These are phyloP conservation scores for Vicugna pacos DNA, from an alignment of 2,113 vertebrate genomes.

Conservation along the genomic window DNA sequence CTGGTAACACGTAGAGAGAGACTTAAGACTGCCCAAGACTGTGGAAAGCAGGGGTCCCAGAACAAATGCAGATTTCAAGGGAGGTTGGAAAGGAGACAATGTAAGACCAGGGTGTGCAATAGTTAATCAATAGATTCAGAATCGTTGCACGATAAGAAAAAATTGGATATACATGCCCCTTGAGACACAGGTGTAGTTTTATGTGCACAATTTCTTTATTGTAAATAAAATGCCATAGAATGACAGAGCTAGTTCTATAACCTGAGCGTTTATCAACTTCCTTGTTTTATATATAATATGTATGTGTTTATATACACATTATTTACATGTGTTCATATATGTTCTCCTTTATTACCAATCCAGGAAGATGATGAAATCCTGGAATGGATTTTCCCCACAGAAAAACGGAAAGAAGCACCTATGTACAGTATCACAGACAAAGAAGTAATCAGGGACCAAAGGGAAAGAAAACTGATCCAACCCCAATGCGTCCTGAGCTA, in stretches of 20 bases:
- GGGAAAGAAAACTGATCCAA: neutral
- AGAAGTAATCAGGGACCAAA: neutral
- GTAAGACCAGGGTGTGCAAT: neutral
- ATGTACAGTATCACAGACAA: neutral
- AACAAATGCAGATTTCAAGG: neutral
- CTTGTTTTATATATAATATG: neutral
- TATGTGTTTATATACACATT: neutral
- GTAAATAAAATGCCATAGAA: neutral
- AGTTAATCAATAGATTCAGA: neutral
- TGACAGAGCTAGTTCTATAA: neutral
- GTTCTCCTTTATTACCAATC: neutral
- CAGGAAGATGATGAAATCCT: neutral
- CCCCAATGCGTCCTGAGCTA: neutral
- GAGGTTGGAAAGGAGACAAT: neutral
- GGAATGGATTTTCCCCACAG: neutral
- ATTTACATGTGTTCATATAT: neutral
- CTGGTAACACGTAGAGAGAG: neutral
- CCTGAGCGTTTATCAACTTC: neutral
- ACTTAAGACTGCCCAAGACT: neutral
- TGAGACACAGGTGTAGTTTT: neutral
- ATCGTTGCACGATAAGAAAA: neutral
- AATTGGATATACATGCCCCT: neutral
- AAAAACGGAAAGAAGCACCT: neutral
- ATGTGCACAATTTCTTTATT: neutral
- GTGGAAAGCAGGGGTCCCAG: neutral